phyloP scores from a whole-genome alignment of 2,888 invertebrate species.

The Sisyra nigra region DNA sequence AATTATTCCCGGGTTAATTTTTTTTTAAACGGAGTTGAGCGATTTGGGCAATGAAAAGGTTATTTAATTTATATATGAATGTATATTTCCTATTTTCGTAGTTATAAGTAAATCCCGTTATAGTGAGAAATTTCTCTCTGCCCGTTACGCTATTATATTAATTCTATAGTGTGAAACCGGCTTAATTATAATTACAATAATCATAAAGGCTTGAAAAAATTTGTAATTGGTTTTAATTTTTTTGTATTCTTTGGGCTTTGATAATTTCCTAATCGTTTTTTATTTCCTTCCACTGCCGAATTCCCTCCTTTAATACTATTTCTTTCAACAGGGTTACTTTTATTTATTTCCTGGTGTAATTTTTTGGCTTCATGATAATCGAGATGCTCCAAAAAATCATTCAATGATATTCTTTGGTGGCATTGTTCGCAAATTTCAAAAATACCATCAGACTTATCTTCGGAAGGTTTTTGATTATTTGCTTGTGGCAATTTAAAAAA shows the following conservation, averaged over 20 bases:
- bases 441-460: slow-evolving; percentile 20
- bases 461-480: slow-evolving; percentile 18
- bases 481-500: slow-evolving; percentile 9
- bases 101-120: too few relatives aligned
- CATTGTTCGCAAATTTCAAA: slow-evolving; percentile 48
- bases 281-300: background rate
- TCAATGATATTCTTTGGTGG: slow-evolving; percentile 36
- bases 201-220: slow-evolving; percentile 5
- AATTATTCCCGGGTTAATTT: too few relatives aligned
- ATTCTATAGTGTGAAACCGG: too few relatives aligned
- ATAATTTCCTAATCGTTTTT: background rate
- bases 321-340: slow-evolving; percentile 6
- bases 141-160: too few relatives aligned
- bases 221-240: slow-evolving; percentile 6
- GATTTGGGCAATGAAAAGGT: too few relatives aligned
- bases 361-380: slow-evolving; percentile 77
- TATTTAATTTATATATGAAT: too few relatives aligned
- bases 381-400: slow-evolving; percentile 49
- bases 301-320: background rate
- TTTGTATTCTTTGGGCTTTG: background rate
- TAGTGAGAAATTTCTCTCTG: too few relatives aligned
- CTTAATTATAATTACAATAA: background rate
- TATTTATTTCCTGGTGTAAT: slow-evolving; percentile 50
- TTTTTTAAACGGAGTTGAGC: too few relatives aligned
- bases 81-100: too few relatives aligned